Evolutionary conservation across 2,113 vertebrate species (phyloP).

Genomic region (Tragelaphus scriptus): DNA sequence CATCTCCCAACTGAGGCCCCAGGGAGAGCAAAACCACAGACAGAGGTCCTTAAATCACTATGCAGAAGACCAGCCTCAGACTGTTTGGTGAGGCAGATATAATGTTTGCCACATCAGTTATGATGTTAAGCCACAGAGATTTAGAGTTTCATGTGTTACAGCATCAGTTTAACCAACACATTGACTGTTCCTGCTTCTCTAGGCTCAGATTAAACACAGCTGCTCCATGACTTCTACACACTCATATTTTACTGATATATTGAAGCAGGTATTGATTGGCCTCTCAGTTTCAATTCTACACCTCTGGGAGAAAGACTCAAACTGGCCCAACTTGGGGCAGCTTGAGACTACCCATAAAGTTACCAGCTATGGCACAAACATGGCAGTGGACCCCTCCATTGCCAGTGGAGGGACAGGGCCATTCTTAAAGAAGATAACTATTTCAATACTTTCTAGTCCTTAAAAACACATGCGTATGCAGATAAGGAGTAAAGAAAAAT

Average conservation of each 20-base stretch:
- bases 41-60: not conserved
- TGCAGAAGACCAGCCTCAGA: not conserved
- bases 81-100: not conserved
- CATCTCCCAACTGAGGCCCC: not conserved
- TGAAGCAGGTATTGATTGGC: not conserved
- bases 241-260: not conserved
- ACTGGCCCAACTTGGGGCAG: not conserved
- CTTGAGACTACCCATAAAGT: not conserved
- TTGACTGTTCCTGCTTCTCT: not conserved
- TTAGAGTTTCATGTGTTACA: not conserved
- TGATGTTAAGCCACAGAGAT: not conserved
- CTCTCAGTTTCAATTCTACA: not conserved
- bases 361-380: not conserved
- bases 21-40: not conserved
- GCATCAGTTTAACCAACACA: not conserved
- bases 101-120: not conserved
- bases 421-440: not conserved
- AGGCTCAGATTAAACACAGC: not conserved
- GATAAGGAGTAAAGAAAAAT: not conserved
- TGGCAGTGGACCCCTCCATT: not conserved
- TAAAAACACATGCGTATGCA: not conserved
- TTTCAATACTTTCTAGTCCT: not conserved
- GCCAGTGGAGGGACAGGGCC: not conserved
- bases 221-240: not conserved
- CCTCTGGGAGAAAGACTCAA: not conserved